Evolutionary conservation across 2,888 invertebrate genomes (phyloP).

Genomic region (Chloromyia formosa): DNA sequence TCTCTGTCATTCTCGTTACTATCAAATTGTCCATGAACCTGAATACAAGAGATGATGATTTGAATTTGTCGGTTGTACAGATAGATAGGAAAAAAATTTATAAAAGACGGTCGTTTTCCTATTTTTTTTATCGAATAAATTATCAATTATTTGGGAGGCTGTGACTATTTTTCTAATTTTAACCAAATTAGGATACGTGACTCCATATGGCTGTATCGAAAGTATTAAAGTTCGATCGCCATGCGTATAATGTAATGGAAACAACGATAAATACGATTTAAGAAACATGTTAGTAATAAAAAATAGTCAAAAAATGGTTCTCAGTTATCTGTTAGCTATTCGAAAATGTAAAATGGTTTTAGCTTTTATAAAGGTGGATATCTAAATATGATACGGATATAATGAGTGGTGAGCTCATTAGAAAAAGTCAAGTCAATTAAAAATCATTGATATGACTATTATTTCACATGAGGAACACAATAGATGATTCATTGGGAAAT

Average conservation of each 20-base stretch:
- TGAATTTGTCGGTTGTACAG: conserved; percentile 15
- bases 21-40: background rate
- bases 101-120: too few relatives aligned
- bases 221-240: background rate
- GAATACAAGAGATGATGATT: background rate
- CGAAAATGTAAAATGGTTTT: too few relatives aligned
- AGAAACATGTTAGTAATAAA: too few relatives aligned
- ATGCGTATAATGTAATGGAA: background rate
- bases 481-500: too few relatives aligned
- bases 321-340: too few relatives aligned
- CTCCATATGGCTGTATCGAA: background rate
- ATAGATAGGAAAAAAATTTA: conserved; percentile 13
- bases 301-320: too few relatives aligned
- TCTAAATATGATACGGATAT: too few relatives aligned
- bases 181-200: conserved; percentile 42
- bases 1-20: background rate
- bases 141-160: conserved; percentile 55
- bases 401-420: too few relatives aligned
- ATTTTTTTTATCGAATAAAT: conserved; percentile 56
- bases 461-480: too few relatives aligned
- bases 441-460: too few relatives aligned
- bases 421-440: too few relatives aligned
- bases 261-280: background rate
- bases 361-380: too few relatives aligned
- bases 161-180: conserved; percentile 50